phyloP scores from a whole-genome alignment of 2,888 invertebrate species.

The Leptopilina myrica region DNA sequence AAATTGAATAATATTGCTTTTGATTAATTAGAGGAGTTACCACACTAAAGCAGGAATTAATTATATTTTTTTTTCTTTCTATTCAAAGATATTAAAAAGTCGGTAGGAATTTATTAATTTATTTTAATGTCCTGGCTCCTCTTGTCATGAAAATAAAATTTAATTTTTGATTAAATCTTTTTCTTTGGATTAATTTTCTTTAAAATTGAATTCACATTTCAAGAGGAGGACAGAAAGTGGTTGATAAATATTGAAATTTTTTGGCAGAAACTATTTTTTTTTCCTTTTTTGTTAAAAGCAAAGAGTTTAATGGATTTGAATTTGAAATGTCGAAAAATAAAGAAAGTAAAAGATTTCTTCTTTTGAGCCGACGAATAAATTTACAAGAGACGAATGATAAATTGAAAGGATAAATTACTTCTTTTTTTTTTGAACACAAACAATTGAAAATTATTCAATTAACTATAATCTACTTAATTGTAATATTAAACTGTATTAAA shows the following conservation, averaged over 20 bases:
- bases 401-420: neutral
- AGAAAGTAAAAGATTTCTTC: neutral
- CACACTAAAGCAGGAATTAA: constrained; percentile 13
- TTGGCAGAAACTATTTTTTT: no score
- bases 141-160: no score
- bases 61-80: neutral
- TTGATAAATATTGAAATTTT: no score
- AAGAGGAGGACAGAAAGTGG: no score
- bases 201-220: no score
- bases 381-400: constrained; percentile 2
- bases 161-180: no score
- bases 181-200: no score
- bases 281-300: neutral
- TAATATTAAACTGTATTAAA: constrained; percentile 19
- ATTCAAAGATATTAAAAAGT: constrained; percentile 12
- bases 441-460: constrained; percentile 1
- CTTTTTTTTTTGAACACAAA: neutral
- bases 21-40: constrained; percentile 21
- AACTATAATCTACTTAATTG: neutral
- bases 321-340: neutral
- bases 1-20: constrained; percentile 15
- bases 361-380: constrained; percentile 24
- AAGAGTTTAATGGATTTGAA: no score
- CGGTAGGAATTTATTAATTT: neutral
- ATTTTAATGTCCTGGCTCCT: neutral